phyloP scores from a whole-genome alignment of 2,888 invertebrate species.

The Cheilosia vernalis region DNA sequence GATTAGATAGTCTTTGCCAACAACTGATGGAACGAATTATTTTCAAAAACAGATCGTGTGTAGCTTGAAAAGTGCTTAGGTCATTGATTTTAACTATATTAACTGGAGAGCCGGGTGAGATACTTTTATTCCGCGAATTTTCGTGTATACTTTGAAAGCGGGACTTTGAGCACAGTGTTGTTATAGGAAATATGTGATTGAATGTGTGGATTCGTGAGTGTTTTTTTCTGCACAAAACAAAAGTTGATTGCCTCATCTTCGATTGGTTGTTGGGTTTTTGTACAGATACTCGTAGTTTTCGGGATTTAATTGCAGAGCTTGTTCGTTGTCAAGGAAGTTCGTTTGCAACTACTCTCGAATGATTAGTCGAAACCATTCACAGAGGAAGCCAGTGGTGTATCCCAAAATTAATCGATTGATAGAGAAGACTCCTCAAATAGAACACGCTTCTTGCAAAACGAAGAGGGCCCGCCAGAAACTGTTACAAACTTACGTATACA shows the following conservation, averaged over 20 bases:
- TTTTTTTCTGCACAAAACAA: not conserved
- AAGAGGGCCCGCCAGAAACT: too few relatives aligned
- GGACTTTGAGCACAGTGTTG: not conserved
- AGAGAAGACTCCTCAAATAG: too few relatives aligned
- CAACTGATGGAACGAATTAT: constrained; percentile 20
- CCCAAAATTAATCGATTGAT: too few relatives aligned
- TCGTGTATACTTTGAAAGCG: not conserved
- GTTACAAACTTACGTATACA: too few relatives aligned
- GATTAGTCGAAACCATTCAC: too few relatives aligned
- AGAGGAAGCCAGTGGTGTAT: too few relatives aligned
- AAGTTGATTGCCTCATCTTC: constrained; percentile 14
- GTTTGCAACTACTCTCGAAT: too few relatives aligned
- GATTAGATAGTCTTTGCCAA: constrained; percentile 21
- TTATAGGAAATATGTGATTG: not conserved
- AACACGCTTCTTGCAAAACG: too few relatives aligned
- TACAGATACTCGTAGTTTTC: too few relatives aligned
- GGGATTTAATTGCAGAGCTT: too few relatives aligned
- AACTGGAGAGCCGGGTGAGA: constrained; percentile 41
- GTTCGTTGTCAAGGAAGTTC: too few relatives aligned
- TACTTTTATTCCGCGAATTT: constrained; percentile 38
- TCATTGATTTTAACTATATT: constrained; percentile 51
- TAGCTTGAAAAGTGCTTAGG: constrained; percentile 33
- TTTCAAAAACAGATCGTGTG: not conserved
- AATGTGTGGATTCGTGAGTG: not conserved
- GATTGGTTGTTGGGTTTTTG: too few relatives aligned